Base-by-base conservation (phyloP, 2,797 vertebrate species). In the Silurus lanzhouensis region DNA sequence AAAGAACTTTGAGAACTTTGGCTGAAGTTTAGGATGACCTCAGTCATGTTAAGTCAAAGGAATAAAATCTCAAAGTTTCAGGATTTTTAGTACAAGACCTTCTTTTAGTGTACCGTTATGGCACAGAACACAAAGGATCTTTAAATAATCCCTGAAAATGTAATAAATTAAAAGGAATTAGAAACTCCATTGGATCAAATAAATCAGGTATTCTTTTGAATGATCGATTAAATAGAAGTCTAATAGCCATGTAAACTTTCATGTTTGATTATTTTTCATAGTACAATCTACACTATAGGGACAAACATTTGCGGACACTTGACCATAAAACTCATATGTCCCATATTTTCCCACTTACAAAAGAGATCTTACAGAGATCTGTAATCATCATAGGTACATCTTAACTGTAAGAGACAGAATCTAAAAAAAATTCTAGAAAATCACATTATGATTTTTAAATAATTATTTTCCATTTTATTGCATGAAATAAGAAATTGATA, bases 1-100 rank as follows among this genome's bases (percentile, higher is more conserved):
- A 83, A 83, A 83, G 66, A 61, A 82, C 38, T 76, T 6, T 4
- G n/a, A 44, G 52, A n/a, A 48, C 31, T 80, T 25, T 76, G 25
- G 15, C 27, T 78, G 46, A 22, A 13, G 75, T 22, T 78, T 25
- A 38, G 71, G 63, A 81, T 9, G 8, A 81, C 78, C 78, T 79
- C 22, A 17, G 20, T 64, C 58, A 78, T 13, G 2, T 63, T 46
- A 66, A 27, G 12, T 48, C 61, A 81, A 19, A 81, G 20, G 31
- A 10, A 61, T 61, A 31, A 61, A 61, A 61, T 22, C 22, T n/a
- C 58, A n/a, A 63, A 63, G 9, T 12, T 38, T 20, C 20, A 44
- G 22, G 58, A 44, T 78, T 31, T 61, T 19, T 12, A 44, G 3
- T n/a, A 61, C 31, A 8, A 10, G 20, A 78, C 48, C 13, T 25